phyloP scores from a whole-genome alignment of 2,113 vertebrate genomes.

The Passer montanus region DNA sequence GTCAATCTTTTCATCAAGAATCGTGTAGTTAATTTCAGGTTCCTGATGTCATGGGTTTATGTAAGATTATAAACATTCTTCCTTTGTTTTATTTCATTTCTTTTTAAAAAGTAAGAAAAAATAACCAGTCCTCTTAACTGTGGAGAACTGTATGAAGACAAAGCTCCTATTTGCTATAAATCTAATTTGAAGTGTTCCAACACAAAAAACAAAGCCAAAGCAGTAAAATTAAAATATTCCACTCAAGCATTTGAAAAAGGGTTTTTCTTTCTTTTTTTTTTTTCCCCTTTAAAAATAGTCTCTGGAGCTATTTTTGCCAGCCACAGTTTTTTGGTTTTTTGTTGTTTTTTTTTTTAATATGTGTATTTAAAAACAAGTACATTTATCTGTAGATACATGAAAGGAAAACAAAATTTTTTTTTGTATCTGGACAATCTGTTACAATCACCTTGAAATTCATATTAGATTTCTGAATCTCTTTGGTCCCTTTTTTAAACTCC shows the following conservation, averaged over 20 bases:
- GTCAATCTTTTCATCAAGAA: not conserved
- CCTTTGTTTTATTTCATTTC: not conserved
- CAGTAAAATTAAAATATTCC: not conserved
- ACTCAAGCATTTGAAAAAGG: not conserved
- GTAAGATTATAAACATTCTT: not conserved
- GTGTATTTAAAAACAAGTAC: not conserved
- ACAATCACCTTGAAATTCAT: not conserved
- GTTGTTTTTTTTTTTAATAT: not conserved
- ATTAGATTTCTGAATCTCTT: not conserved
- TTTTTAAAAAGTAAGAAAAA: fast-evolving
- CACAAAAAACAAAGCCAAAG: not conserved
- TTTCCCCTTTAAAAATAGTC: not conserved
- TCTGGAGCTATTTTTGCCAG: not conserved
- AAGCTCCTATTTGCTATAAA: not conserved
- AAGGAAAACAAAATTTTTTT: not conserved
- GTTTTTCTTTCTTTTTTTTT: not conserved
- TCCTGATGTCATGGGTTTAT: not conserved
- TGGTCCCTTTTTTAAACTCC: not conserved
- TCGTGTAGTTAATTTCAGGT: not conserved
- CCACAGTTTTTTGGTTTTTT: too few species aligned
- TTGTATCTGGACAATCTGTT: not conserved
- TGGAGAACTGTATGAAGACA: not conserved
- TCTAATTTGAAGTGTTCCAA: not conserved
- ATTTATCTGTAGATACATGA: not conserved
- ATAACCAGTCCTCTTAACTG: not conserved